phyloP scores from a whole-genome alignment of 2,888 invertebrate genomes.

The Stegophylla sp. region DNA sequence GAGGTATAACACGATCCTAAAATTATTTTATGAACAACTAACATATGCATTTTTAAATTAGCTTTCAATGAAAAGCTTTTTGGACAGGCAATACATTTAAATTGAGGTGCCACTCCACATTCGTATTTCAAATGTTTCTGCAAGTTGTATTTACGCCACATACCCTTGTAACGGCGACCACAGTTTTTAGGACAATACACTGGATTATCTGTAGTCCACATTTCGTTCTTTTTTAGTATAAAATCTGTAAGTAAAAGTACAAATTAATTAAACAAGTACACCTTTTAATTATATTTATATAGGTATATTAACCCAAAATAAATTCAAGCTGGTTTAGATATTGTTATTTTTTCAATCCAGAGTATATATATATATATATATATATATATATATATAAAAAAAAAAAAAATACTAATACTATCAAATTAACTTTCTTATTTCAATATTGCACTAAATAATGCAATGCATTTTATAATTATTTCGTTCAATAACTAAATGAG shows the following conservation, averaged over 20 bases:
- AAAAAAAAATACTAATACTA: no score
- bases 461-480: neutral
- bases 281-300: neutral
- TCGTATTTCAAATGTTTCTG: conserved; percentile 61
- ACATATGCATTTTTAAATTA: conserved; percentile 66
- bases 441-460: neutral
- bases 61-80: conserved; percentile 65
- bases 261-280: neutral
- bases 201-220: conserved; percentile 37
- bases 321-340: conserved; percentile 33
- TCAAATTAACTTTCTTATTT: neutral
- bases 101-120: conserved; percentile 63
- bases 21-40: conserved; percentile 60
- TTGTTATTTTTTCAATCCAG: conserved; percentile 3
- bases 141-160: conserved; percentile 62
- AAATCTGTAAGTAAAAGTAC: conserved; percentile 22
- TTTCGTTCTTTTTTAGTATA: conserved; percentile 21
- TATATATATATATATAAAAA: neutral
- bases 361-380: no score
- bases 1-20: conserved; percentile 9
- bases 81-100: conserved; percentile 66
- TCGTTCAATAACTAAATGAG: no score
- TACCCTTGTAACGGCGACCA: conserved; percentile 61
- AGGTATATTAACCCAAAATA: conserved; percentile 15
- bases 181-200: conserved; percentile 61